Conservation (phyloP, 2,113 vertebrate genomes). For the Rhizomys pruinosus region DNA sequence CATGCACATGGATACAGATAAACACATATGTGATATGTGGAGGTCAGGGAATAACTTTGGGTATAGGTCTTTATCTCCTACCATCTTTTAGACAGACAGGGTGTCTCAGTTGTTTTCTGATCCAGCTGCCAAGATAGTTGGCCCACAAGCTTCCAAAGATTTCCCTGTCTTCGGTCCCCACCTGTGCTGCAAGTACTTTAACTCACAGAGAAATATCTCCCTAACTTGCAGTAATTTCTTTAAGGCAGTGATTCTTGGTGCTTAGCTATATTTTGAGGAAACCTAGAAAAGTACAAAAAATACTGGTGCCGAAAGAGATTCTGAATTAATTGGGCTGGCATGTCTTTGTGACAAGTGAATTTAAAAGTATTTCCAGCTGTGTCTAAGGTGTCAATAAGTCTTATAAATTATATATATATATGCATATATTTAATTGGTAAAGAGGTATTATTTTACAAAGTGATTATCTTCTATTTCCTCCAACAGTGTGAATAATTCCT, state of each 20-base stretch:
- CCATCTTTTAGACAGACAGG: background rate
- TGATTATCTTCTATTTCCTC: background rate
- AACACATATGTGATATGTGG: background rate
- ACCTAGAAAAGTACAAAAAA: background rate
- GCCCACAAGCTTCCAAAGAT: background rate
- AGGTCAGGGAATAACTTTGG: background rate
- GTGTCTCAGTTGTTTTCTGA: background rate
- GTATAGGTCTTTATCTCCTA: no score
- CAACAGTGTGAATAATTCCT: background rate
- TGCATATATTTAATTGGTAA: background rate
- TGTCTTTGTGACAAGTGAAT: background rate
- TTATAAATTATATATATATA: background rate
- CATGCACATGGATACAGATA: no score
- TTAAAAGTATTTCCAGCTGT: background rate
- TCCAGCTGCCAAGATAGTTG: background rate
- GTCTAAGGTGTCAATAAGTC: background rate
- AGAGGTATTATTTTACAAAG: background rate
- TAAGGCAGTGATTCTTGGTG: background rate
- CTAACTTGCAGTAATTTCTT: background rate
- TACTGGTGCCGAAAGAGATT: background rate
- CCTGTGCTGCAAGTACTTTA: background rate
- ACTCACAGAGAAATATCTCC: background rate
- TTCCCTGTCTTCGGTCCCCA: background rate
- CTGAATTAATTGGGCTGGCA: background rate
- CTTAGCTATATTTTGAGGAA: background rate